Evolutionary conservation across 2,113 vertebrate genomes (phyloP).

Genomic region (Eclectus roratus): DNA sequence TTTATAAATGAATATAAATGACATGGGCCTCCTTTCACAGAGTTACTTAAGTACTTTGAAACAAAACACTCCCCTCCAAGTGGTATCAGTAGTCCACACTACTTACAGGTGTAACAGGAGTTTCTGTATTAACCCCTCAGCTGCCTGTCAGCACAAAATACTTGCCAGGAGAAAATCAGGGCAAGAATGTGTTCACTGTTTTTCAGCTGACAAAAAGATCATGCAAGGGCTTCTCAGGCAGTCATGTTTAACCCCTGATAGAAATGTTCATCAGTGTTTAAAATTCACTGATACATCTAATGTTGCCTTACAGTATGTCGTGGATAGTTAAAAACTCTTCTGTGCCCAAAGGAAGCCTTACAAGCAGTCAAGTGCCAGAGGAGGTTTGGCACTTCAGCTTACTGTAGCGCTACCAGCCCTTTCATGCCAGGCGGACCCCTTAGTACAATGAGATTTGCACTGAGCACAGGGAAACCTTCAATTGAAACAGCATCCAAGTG

Average conservation of each 20-base stretch:
- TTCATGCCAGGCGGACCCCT: background rate
- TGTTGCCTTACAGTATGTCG: background rate
- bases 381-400: background rate
- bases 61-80: conserved; percentile 14
- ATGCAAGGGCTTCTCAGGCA: background rate
- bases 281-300: background rate
- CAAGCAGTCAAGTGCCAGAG: rapidly evolving
- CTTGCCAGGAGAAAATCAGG: background rate
- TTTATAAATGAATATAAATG: background rate
- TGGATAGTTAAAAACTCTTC: background rate
- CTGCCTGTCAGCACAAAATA: background rate
- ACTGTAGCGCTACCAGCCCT: background rate
- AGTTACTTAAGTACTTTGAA: conserved; percentile 43
- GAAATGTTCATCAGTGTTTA: background rate
- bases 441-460: background rate
- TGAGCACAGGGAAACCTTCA: background rate
- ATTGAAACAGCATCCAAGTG: background rate
- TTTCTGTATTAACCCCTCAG: conserved; percentile 9
- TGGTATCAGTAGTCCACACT: background rate
- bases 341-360: background rate
- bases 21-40: background rate
- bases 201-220: background rate
- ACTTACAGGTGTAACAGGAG: conserved; percentile 24
- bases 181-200: background rate
- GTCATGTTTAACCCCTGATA: background rate